Conservation (phyloP, 2,113 vertebrate species). For the Ivindomyrus marchei region DNA sequence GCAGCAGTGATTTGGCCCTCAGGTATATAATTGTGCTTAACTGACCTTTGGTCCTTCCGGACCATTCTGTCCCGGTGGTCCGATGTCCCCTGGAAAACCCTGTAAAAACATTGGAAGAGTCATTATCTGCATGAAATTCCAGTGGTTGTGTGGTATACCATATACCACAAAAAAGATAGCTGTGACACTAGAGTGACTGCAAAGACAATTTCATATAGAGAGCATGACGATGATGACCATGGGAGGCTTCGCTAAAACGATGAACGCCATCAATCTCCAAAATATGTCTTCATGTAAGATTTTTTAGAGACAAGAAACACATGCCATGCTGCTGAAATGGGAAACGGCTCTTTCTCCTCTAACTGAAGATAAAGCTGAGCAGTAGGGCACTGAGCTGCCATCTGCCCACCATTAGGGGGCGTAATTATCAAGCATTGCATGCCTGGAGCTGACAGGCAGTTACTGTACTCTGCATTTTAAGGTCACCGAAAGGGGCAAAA, state of each 20-base stretch:
- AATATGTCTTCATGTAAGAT: neutral
- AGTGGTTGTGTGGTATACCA: neutral
- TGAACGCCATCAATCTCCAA: neutral
- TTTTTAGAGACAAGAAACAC: neutral
- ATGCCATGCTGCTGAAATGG: neutral
- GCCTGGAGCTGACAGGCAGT: neutral
- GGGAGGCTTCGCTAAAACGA: neutral
- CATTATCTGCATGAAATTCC: neutral
- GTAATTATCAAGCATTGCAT: conserved; percentile 12
- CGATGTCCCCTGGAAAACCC: conserved; percentile 97
- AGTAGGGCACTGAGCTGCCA: neutral
- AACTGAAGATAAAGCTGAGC: neutral
- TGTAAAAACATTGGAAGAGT: conserved; percentile 44
- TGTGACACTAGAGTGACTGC: neutral
- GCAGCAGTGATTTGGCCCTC: neutral
- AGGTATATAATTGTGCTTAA: conserved; percentile 21
- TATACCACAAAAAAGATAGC: neutral
- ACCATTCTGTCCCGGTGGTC: conserved; percentile 88
- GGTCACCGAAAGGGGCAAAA: neutral
- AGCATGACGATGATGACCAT: neutral
- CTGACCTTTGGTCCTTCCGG: conserved; percentile 91
- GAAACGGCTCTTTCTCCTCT: neutral
- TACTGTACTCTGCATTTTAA: neutral
- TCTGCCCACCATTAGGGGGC: conserved; percentile 19
- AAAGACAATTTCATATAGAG: too few species aligned